Evolutionary conservation across 2,113 vertebrate species (phyloP).

Genomic region (Lonchura striata): DNA sequence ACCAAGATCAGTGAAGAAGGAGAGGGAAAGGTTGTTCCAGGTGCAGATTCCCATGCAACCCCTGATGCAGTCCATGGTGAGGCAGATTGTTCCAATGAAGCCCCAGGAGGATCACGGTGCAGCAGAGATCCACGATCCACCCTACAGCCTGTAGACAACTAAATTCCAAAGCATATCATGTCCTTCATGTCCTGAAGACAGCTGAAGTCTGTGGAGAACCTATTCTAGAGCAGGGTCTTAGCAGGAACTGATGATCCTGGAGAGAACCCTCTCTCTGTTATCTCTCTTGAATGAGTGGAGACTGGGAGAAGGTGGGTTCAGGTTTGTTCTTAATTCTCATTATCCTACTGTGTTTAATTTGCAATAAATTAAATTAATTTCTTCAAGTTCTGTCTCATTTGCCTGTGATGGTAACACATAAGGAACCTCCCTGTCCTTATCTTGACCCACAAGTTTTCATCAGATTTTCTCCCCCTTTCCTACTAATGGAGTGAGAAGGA

Average conservation of each 20-base stretch:
- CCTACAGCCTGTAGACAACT: not conserved
- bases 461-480: not conserved
- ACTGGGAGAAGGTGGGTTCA: rapidly evolving
- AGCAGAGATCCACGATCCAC: not conserved
- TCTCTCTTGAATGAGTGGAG: not conserved
- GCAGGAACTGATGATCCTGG: not conserved
- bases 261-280: not conserved
- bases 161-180: rapidly evolving
- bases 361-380: not conserved
- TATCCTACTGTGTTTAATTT: not conserved
- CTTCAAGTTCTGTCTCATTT: not conserved
- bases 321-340: not conserved
- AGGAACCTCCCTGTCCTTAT: not conserved
- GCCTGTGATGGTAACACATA: rapidly evolving
- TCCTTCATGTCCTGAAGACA: not conserved
- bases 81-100: rapidly evolving
- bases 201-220: not conserved
- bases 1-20: not conserved
- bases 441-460: not conserved
- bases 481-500: not conserved
- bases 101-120: rapidly evolving
- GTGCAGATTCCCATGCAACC: not conserved
- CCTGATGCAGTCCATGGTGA: rapidly evolving
- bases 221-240: not conserved
- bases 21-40: rapidly evolving